A percentile compares a stretch with the other conserved stretches of the same genome.
These are phyloP conservation scores for Valencia hispanica DNA, from an alignment of 2,797 vertebrate genomes.

Conservation along the genomic window DNA sequence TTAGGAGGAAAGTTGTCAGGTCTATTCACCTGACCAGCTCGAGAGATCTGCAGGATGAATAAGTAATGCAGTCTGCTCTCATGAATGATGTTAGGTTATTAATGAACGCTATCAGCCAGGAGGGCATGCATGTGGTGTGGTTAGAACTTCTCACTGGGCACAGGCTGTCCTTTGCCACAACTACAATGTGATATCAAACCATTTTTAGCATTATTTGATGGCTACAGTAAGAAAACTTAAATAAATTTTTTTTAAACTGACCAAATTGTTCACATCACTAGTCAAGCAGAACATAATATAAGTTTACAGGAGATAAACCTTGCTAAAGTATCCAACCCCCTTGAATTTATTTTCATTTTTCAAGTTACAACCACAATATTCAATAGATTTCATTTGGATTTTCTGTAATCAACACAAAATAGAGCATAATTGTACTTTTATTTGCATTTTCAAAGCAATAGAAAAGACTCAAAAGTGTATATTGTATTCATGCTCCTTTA, in stretches of 20 bases:
- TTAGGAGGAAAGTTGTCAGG: constrained; percentile 34
- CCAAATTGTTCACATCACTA: background rate
- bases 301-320: background rate
- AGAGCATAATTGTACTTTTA: background rate
- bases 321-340: background rate
- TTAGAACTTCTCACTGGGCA: constrained; percentile 18
- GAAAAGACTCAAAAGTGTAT: too few species aligned
- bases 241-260: background rate
- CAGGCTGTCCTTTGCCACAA: background rate
- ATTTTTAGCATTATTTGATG: background rate
- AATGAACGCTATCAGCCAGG: constrained; percentile 28
- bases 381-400: background rate
- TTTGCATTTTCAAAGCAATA: background rate
- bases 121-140: constrained; percentile 5
- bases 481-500: too few species aligned
- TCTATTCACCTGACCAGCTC: constrained; percentile 37
- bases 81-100: constrained; percentile 34
- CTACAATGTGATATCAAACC: background rate
- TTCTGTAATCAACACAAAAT: background rate
- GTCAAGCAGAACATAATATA: background rate
- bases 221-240: background rate
- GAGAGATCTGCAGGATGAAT: constrained; percentile 37
- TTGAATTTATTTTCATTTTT: background rate
- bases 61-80: constrained; percentile 26
- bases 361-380: background rate